Base-by-base conservation (phyloP, 2,113 vertebrate species). In the Ardeotis arabs region DNA sequence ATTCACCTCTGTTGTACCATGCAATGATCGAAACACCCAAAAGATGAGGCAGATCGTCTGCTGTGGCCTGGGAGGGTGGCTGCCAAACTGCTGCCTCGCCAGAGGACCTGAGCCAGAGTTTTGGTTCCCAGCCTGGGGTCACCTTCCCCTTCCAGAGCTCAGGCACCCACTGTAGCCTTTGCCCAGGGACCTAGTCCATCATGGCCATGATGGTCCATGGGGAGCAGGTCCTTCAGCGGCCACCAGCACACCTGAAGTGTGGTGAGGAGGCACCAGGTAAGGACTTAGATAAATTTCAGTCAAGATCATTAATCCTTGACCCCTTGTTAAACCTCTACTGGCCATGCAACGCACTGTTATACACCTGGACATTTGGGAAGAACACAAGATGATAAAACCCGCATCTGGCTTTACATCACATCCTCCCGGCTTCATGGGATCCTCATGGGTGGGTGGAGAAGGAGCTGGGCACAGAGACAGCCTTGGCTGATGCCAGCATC, bases 321-420 rank as follows among this genome's bases (percentile, higher is more conserved):
- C 75, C 7, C 27, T 33, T 35, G 19, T 64, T 93, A 79, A 95
- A 81, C 49, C 20, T 31, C 56, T 14, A 12, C 68, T 78, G 74
- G 59, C 73, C 47, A 44, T 35, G 49, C 12, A 0, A 1, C 47
- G 64, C 1, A 0, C 19, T 0, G 1, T n/a, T 59, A 37, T 1
- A 1, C 73, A 49, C 4, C 1, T 28, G 60, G n/a, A 35, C 0
- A 2, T 6, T 35, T 88, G 60, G 21, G 66, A 89, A 72, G 66
- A 90, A 68, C 0, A 1, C 20, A 55, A 50, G 39, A 31, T 3
- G 9, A n/a, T 72, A 92, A 87, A 93, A 78, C 25, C 58, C 4
- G 1, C 1, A 3, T 33, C 92, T 81, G 68, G 37, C 29, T 95
- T 86, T 74, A 55, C 53, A 59, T 83, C 47, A 25, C 4, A 7